Base-by-base conservation (phyloP, 1,140 invertebrate species). In the Fopius arisanus region DNA sequence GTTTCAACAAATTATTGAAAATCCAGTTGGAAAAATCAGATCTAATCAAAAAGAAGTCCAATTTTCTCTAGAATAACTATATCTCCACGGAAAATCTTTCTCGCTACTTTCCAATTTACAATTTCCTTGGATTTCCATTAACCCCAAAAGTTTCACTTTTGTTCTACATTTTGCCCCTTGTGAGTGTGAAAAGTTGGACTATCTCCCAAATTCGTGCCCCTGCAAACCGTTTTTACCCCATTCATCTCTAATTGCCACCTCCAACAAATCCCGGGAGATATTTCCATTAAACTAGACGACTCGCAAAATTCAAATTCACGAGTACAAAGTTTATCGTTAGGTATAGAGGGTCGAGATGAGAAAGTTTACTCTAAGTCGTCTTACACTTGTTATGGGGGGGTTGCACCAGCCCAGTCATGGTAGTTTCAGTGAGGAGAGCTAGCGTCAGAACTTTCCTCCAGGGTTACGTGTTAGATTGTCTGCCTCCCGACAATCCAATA, bases 291-390 rank as follows among this genome's bases (percentile, higher is more conserved):
- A 59, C 54, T 59, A 59, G 54, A 28, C 54, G 54, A 59, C 19
- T 59, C 23, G 54, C 43, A 59, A 59, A 59, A 59, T 59, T 59
- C 54, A 59, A 59, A 59, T 59, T 59, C 54, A 59, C 54, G 54
- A 59, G 54, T 59, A 59, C 54, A 59, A 59, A 59, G 54, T 59
- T 59, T 59, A 59, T 59, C 54, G 54, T 59, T 59, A 19, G 23
- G 54, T 59, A 59, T 59, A 59, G 54, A 59, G 26, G 21, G 54
- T 59, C 10, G 54, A 59, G 54, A 59, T 59, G 54, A 59, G 54
- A 59, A 59, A 59, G 54, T 59, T 59, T 59, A 59, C 54, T 59
- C 54, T 59, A 59, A 59, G 54, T 59, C 54, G 54, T 59, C 54
- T 59, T 59, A 59, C 54, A 59, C 54, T 59, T 59, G 54, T 59